These are phyloP conservation scores for Chaunax sp. DNA, from an alignment of 2,797 vertebrate species.

Conservation along the genomic window DNA sequence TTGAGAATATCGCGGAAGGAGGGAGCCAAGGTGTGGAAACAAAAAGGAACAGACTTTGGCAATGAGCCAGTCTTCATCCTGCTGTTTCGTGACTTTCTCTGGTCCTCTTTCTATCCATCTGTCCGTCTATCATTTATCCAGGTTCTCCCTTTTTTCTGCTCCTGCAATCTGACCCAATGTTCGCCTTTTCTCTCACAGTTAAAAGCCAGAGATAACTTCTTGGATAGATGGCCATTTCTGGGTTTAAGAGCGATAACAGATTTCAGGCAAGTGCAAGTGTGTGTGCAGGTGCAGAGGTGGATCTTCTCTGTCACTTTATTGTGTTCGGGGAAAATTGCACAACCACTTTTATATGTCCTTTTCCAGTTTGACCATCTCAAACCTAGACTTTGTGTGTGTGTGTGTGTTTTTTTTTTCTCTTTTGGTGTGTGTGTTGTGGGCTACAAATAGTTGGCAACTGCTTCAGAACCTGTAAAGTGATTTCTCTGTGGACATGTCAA, in stretches of 20 bases:
- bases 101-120: slow-evolving; percentile 21
- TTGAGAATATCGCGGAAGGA: slow-evolving; percentile 52
- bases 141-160: slow-evolving; percentile 30
- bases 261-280: slow-evolving; percentile 24
- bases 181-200: slow-evolving; percentile 25
- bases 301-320: slow-evolving; percentile 23
- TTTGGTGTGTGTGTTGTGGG: slow-evolving; percentile 7
- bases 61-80: slow-evolving; percentile 34
- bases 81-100: slow-evolving; percentile 33
- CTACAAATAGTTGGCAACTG: slow-evolving; percentile 36
- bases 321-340: slow-evolving; percentile 39
- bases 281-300: slow-evolving; percentile 51
- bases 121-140: slow-evolving; percentile 43
- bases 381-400: background rate
- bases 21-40: slow-evolving; percentile 39
- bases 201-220: slow-evolving; percentile 43
- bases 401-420: slow-evolving; percentile 14
- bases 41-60: slow-evolving; percentile 40
- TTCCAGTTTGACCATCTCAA: slow-evolving; percentile 12
- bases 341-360: slow-evolving; percentile 14
- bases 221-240: slow-evolving; percentile 23
- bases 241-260: slow-evolving; percentile 46
- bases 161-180: slow-evolving; percentile 40
- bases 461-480: slow-evolving; percentile 39
- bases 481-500: slow-evolving; percentile 16